Base-by-base conservation (phyloP, 1,140 invertebrate genomes). In the Caenorhabditis latens region DNA sequence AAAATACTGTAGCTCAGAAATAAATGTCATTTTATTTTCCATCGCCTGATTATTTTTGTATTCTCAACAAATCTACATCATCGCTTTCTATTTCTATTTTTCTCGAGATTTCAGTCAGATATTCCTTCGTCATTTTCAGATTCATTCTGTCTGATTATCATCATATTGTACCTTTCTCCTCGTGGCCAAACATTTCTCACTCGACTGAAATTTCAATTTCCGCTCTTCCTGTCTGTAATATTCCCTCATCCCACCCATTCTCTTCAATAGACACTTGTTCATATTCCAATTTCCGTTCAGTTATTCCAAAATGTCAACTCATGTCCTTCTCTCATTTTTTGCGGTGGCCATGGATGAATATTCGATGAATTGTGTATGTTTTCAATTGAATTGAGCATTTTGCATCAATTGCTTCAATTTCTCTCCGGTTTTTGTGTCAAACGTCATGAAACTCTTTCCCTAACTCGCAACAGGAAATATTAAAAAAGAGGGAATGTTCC, bases 381-480 rank as follows among this genome's bases (percentile, higher is more conserved):
- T 58, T n/a, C 57, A n/a, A 1, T 58, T 24, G 24, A 65, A 65
- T 65, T 65, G 61, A 65, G 16, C 21, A 71, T 46, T 46, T 71
- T 48, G 42, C 42, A 19, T 46, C 65, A 71, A 71, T 71, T 71
- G 65, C 65, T 48, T n/a, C 65, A 43, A 46, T 16, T 71, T 48
- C 19, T 19, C 24, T 71, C 9, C 16, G 21, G 6, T 19, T 32
- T 43, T 42, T 14, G 65, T 46, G 13, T 46, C 42, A 32, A 63
- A 63, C 61, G 21, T 24, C 61, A 63, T 40, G 11, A 24, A 63
- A 24, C 61, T 32, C 61, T 53, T 53, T 53, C 16, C 11, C 50
- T 53, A 53, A 53, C 11, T 53, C 50, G 50, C 50, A 53, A 53
- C 50, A 53, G 50, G 50, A 53, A 53, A 53, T 16, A 53, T 53